A percentile compares a stretch with the other conserved stretches of the same genome.
These are phyloP conservation scores for Orcinus orca DNA, from an alignment of 2,113 vertebrate genomes.

Conservation along the genomic window DNA sequence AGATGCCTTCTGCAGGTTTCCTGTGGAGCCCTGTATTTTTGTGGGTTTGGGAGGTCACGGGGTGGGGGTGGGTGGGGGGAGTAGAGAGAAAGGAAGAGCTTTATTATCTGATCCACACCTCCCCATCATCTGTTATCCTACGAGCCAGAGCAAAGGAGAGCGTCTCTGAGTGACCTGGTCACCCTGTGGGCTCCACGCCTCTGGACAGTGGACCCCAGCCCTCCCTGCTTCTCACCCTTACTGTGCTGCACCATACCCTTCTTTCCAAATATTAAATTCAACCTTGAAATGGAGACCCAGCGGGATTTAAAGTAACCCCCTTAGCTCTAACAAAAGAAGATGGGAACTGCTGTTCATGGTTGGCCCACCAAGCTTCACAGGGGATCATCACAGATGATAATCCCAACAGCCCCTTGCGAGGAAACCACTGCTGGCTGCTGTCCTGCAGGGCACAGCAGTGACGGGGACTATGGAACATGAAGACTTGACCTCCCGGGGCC, in stretches of 20 bases:
- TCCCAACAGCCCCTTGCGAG: neutral
- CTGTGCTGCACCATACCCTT: neutral
- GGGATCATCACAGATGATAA: neutral
- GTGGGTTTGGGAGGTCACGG: neutral
- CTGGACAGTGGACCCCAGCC: neutral
- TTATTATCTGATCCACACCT: neutral
- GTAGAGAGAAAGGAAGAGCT: neutral
- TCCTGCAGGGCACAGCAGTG: neutral
- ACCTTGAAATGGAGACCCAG: neutral
- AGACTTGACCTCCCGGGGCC: neutral
- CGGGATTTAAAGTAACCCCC: neutral
- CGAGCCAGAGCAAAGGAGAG: neutral
- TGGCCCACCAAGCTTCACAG: neutral
- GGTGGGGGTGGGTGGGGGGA: no score
- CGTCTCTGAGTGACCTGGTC: neutral
- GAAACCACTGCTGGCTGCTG: neutral
- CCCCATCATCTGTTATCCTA: neutral
- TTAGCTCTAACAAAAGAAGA: neutral
- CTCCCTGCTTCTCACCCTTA: neutral
- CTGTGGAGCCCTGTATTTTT: neutral
- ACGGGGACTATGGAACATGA: neutral
- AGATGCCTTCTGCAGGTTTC: slow-evolving; percentile 31
- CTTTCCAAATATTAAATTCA: neutral
- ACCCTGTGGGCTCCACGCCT: neutral
- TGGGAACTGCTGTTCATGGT: neutral